A percentile compares a stretch with the other conserved stretches of the same genome.
Conservation (phyloP, 2,888 invertebrate genomes). For the Luperina nickerlii region DNA sequence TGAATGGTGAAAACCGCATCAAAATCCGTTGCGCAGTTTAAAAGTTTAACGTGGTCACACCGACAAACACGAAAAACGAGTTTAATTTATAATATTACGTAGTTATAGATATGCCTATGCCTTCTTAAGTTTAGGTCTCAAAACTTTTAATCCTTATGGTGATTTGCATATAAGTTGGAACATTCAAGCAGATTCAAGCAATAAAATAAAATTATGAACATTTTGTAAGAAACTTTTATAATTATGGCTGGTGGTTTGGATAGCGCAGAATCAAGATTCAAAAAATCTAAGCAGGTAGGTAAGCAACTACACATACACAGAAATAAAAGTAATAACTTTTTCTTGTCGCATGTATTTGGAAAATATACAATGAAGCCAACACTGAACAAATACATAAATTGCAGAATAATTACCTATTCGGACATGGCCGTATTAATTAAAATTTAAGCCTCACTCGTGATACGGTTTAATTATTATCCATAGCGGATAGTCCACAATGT, state of each 20-base stretch:
- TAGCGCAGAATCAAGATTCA: background rate
- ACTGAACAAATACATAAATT: conserved; percentile 8
- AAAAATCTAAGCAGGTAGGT: background rate
- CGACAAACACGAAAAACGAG: background rate
- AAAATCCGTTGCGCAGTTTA: background rate
- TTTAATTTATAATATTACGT: background rate
- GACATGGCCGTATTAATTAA: conserved; percentile 10
- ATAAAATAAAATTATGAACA: background rate
- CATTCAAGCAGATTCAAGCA: background rate
- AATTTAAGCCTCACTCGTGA: background rate
- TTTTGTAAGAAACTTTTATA: background rate
- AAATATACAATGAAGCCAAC: background rate
- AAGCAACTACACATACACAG: background rate
- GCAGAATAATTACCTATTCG: background rate
- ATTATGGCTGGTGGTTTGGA: background rate
- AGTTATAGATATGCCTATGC: background rate
- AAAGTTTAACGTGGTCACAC: background rate
- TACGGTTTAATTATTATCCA: background rate
- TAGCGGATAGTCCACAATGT: background rate
- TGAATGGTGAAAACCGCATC: background rate
- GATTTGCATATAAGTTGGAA: background rate
- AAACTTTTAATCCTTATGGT: background rate
- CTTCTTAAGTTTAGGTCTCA: background rate
- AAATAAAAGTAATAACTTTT: background rate
- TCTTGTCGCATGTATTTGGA: conserved; percentile 3